Evolutionary conservation across 2,113 vertebrate species (phyloP).

Genomic region (Nycticryphes semicollaris): DNA sequence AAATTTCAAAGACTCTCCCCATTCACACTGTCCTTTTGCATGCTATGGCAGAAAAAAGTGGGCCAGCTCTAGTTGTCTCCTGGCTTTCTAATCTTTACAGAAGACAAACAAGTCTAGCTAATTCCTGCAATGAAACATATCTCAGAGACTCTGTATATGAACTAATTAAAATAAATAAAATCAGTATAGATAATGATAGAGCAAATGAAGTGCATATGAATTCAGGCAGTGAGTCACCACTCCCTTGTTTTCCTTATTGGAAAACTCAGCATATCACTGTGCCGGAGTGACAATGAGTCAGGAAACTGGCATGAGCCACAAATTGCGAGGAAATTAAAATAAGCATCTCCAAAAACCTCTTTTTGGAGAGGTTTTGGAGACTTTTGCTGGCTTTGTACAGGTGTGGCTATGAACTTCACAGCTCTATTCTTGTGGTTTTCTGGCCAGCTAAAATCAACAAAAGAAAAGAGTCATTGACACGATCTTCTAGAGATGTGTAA

Average conservation of each 20-base stretch:
- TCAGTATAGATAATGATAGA: conserved; percentile 35
- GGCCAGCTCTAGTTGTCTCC: background rate
- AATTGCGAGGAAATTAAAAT: conserved; percentile 8
- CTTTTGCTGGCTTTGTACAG: background rate
- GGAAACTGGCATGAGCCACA: conserved; percentile 31
- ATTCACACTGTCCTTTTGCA: background rate
- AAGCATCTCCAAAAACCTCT: background rate
- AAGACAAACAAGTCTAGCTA: background rate
- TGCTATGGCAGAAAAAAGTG: background rate
- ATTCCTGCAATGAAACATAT: conserved; percentile 25
- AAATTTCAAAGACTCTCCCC: background rate
- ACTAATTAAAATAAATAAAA: conserved; percentile 53
- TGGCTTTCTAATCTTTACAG: background rate
- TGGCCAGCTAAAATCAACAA: background rate
- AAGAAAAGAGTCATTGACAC: background rate
- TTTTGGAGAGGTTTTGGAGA: background rate
- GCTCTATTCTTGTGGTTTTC: background rate
- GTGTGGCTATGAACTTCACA: background rate
- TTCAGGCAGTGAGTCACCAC: conserved; percentile 50
- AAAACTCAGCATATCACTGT: background rate
- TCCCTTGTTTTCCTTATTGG: conserved; percentile 45
- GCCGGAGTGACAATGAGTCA: conserved; percentile 23
- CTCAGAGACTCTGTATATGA: background rate
- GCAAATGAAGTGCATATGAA: conserved; percentile 25
- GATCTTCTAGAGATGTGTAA: background rate